phyloP scores from a whole-genome alignment of 1,140 invertebrate species.

The Andricus grossulariae region DNA sequence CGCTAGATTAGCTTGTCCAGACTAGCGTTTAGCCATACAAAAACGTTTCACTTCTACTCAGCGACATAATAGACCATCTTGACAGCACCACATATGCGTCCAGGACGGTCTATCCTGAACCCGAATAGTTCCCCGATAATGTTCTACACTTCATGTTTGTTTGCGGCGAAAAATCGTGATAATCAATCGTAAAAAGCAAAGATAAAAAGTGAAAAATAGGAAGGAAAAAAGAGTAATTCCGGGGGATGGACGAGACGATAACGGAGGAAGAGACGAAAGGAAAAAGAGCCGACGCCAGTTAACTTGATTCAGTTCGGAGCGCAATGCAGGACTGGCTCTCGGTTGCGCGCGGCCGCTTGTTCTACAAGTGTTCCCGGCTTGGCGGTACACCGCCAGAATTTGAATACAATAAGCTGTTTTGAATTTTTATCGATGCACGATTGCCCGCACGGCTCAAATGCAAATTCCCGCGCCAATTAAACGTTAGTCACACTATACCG shows the following conservation, averaged over 20 bases:
- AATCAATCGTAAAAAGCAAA: conserved; percentile 38
- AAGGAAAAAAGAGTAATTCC: conserved; percentile 33
- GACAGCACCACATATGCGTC: too few species aligned
- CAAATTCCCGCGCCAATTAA: conserved; percentile 72
- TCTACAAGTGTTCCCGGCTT: conserved; percentile 67
- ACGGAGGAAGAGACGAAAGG: conserved; percentile 38
- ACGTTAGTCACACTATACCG: conserved; percentile 55
- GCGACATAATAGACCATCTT: too few species aligned
- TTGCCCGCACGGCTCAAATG: conserved; percentile 59
- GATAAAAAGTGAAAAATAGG: conserved; percentile 33
- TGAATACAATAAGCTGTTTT: conserved; percentile 74
- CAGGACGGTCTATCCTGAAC: too few species aligned
- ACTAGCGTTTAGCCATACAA: too few species aligned
- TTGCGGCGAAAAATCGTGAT: background rate
- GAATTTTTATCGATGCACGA: conserved; percentile 71
- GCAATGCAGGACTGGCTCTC: conserved; percentile 44
- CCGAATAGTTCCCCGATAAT: too few species aligned
- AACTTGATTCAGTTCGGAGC: conserved; percentile 47
- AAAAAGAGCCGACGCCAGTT: conserved; percentile 48
- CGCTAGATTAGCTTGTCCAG: too few species aligned
- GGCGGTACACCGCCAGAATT: conserved; percentile 61
- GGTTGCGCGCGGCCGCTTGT: conserved; percentile 56
- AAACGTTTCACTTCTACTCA: too few species aligned
- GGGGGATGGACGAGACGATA: conserved; percentile 26
- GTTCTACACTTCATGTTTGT: background rate